Evolutionary conservation across 2,113 vertebrate genomes (phyloP).

Genomic region (Melanostigma gelatinosum): DNA sequence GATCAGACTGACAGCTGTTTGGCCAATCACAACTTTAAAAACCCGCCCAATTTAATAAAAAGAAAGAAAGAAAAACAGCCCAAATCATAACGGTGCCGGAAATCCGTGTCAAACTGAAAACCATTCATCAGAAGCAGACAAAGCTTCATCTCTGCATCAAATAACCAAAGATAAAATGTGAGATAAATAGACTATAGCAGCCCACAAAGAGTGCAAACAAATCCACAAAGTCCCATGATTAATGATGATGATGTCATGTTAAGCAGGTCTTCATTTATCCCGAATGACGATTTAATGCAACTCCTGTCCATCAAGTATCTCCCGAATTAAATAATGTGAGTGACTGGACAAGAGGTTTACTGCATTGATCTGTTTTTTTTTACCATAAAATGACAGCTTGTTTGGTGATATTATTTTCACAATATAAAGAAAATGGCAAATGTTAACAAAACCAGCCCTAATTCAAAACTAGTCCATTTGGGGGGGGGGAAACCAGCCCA

Average conservation of each 20-base stretch:
- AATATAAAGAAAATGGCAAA: no score
- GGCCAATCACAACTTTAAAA: no score
- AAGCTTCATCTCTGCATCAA: background rate
- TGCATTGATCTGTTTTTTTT: no score
- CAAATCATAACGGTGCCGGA: no score
- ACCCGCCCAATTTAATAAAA: no score
- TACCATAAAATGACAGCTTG: no score
- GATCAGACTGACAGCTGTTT: background rate
- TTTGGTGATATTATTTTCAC: background rate
- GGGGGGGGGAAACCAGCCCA: background rate
- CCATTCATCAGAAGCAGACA: background rate
- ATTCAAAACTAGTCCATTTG: background rate
- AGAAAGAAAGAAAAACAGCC: background rate
- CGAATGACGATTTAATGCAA: background rate
- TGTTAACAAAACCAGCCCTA: no score
- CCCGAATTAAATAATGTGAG: background rate
- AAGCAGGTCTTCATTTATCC: background rate
- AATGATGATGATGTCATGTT: background rate
- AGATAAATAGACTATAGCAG: background rate
- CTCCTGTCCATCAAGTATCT: background rate
- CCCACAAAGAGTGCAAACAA: background rate
- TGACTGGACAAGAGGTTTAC: background rate
- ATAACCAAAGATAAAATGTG: background rate
- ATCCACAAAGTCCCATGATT: background rate
- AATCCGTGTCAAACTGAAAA: background rate